Percentiles rank a stretch among this genome's conserved stretches.
These are phyloP conservation scores for Poecilia velifera DNA, from an alignment of 2,797 vertebrate genomes.

Conservation along the genomic window DNA sequence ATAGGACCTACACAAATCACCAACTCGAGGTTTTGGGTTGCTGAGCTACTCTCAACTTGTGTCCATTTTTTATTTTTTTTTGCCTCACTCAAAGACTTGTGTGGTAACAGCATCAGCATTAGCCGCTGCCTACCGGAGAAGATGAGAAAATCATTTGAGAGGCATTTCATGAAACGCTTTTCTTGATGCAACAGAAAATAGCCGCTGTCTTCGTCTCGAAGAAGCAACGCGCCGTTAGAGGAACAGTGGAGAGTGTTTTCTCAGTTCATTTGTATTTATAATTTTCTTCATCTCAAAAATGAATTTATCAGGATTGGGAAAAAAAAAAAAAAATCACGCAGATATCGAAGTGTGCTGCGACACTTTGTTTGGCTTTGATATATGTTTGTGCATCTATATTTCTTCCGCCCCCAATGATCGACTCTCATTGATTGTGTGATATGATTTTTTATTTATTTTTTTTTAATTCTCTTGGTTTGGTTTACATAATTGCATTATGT, in stretches of 20 bases:
- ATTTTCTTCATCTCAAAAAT: background rate
- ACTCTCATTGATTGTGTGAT: conserved; percentile 61
- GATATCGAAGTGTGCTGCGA: background rate
- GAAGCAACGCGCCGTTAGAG: conserved; percentile 28
- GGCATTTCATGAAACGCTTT: conserved; percentile 40
- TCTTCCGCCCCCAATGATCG: conserved; percentile 38
- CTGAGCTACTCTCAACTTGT: conserved; percentile 9
- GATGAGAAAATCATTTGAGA: conserved; percentile 36
- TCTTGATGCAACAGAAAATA: conserved; percentile 36
- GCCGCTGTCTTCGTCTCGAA: conserved; percentile 24
- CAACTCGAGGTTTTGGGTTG: conserved; percentile 8
- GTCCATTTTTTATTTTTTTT: conserved; percentile 8
- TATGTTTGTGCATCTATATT: conserved; percentile 24
- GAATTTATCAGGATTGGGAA: background rate
- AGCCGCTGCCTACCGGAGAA: conserved; percentile 20
- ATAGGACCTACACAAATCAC: conserved; percentile 49
- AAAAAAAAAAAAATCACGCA: conserved; percentile 8
- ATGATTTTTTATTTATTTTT: conserved; percentile 30
- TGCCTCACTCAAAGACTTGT: conserved; percentile 18
- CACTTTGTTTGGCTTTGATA: conserved; percentile 4
- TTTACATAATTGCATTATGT: conserved; percentile 84
- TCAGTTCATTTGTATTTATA: background rate
- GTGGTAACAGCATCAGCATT: conserved; percentile 12
- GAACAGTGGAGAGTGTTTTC: background rate
- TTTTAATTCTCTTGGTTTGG: conserved; percentile 58